phyloP scores from a whole-genome alignment of 1,140 invertebrate genomes.

The Ganaspis sp. region DNA sequence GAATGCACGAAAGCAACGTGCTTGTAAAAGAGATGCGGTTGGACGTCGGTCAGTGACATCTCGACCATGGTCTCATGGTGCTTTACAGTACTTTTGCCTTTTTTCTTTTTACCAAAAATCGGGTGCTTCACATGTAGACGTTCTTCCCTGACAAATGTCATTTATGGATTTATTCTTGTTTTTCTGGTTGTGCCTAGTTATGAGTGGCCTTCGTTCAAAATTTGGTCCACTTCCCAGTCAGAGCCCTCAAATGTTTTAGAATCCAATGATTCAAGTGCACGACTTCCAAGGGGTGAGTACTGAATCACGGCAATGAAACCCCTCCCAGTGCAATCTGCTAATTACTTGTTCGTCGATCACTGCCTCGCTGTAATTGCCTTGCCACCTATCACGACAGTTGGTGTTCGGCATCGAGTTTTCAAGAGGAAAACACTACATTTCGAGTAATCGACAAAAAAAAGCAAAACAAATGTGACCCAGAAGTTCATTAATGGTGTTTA shows the following conservation, averaged over 20 bases:
- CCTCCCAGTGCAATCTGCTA: background rate
- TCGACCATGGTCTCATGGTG: conserved; percentile 41
- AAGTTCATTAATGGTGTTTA: background rate
- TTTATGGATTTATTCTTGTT: conserved; percentile 40
- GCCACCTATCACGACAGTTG: conserved; percentile 28
- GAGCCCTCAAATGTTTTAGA: conserved; percentile 44
- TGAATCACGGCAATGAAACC: background rate
- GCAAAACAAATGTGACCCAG: background rate
- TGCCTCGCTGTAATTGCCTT: background rate
- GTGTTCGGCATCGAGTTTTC: background rate
- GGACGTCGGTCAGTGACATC: conserved; percentile 7
- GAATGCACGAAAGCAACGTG: conserved; percentile 45
- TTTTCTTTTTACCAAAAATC: conserved; percentile 28
- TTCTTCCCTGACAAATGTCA: conserved; percentile 16
- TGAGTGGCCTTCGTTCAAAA: conserved; percentile 56
- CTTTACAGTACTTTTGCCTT: conserved; percentile 34
- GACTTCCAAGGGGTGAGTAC: conserved; percentile 50
- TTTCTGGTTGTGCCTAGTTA: conserved; percentile 46
- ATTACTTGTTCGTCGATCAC: conserved; percentile 28
- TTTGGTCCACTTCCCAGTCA: conserved; percentile 50
- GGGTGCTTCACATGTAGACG: conserved; percentile 14
- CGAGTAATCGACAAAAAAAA: background rate
- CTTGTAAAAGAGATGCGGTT: conserved; percentile 34
- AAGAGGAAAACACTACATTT: background rate
- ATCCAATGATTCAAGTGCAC: conserved; percentile 35